A percentile compares a stretch with the other conserved stretches of the same genome.
phyloP scores from a whole-genome alignment of 2,113 vertebrate genomes.

The Actenoides lindsayi region DNA sequence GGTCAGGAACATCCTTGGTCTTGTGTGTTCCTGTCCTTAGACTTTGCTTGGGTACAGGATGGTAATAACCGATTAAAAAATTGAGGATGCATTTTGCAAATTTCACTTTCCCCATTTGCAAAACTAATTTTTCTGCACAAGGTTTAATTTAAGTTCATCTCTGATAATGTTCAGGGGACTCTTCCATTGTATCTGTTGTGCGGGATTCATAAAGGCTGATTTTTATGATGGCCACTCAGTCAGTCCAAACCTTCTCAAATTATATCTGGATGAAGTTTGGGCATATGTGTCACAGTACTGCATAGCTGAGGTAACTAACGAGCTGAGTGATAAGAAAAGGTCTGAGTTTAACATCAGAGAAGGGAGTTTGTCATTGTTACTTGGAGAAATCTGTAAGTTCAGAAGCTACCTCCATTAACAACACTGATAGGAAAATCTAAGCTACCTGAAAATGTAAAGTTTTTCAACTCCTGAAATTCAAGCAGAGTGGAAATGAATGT shows the following conservation, averaged over 20 bases:
- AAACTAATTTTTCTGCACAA: background rate
- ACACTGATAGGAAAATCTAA: background rate
- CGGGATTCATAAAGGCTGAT: background rate
- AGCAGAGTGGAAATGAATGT: background rate
- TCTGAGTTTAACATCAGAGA: background rate
- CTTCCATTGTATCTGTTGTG: background rate
- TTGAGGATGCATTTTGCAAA: background rate
- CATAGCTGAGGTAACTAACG: background rate
- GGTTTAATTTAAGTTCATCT: background rate
- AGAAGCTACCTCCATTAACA: background rate
- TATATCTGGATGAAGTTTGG: background rate
- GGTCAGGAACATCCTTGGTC: background rate
- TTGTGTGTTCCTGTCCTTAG: background rate
- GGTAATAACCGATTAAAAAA: background rate
- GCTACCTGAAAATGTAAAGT: background rate
- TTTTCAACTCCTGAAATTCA: background rate
- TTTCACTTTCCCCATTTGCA: background rate
- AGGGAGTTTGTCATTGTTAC: background rate
- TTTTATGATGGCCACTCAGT: background rate
- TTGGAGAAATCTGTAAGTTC: background rate
- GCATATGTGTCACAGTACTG: background rate
- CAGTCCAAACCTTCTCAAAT: background rate
- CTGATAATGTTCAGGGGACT: background rate
- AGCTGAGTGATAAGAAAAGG: background rate
- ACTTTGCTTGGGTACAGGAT: background rate